Percentiles rank a stretch among this genome's conserved stretches.
These are phyloP conservation scores for Euwallacea similis DNA, from an alignment of 1,140 invertebrate species.

Conservation along the genomic window DNA sequence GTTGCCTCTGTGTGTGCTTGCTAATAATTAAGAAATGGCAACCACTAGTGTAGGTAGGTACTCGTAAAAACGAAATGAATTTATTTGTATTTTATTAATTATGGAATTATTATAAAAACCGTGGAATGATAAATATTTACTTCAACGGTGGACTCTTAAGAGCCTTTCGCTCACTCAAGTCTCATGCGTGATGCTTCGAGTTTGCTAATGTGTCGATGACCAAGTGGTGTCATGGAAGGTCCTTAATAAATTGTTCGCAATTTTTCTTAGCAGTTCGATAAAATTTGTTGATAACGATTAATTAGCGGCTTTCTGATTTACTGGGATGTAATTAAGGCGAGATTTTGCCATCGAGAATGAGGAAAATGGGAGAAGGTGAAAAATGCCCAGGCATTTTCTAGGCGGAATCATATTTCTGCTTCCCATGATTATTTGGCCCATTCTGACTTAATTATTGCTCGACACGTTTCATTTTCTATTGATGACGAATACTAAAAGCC, in stretches of 20 bases:
- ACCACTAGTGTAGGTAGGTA: not conserved
- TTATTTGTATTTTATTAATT: slow-evolving; percentile 14
- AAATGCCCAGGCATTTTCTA: not conserved
- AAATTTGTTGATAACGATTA: slow-evolving; percentile 6
- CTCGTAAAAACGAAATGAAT: slow-evolving; percentile 7
- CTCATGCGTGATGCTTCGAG: no score
- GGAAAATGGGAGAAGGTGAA: not conserved
- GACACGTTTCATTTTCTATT: no score
- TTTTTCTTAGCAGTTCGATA: not conserved
- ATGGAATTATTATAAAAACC: slow-evolving; percentile 1
- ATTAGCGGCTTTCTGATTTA: slow-evolving; percentile 1
- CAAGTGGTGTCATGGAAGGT: not conserved
- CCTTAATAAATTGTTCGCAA: not conserved
- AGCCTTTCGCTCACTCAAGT: not conserved
- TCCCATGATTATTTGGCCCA: not conserved
- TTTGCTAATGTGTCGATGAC: no score
- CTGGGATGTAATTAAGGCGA: not conserved
- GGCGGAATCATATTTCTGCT: not conserved
- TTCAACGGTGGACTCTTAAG: not conserved
- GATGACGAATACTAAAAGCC: not conserved
- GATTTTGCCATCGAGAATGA: not conserved
- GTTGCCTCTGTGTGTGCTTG: not conserved
- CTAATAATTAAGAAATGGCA: slow-evolving; percentile 2
- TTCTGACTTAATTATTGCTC: no score
- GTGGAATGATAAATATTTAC: slow-evolving; percentile 16